These are phyloP conservation scores for Rhinolophus sinicus DNA, from an alignment of 2,113 vertebrate genomes.

Conservation along the genomic window DNA sequence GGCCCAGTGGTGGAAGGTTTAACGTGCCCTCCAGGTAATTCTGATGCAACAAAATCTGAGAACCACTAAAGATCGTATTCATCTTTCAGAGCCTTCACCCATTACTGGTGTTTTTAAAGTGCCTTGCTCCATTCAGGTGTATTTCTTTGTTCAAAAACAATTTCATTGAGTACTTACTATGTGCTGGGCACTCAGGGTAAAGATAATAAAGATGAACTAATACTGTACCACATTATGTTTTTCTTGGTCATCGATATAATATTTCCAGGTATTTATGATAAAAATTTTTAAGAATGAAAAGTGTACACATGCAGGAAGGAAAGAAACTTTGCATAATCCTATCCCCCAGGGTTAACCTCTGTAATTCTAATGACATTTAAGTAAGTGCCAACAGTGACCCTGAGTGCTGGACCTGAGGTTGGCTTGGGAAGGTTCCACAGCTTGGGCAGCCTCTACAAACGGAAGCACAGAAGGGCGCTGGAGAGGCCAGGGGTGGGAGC, in stretches of 20 bases:
- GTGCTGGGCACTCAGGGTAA: not conserved
- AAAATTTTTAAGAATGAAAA: not conserved
- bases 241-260: not conserved
- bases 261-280: not conserved
- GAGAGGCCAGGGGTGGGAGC: not conserved
- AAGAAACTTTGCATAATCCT: not conserved
- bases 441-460: not conserved
- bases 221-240: not conserved
- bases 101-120: not conserved
- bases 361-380: not conserved
- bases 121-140: not conserved
- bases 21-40: not conserved
- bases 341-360: not conserved
- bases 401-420: not conserved
- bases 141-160: not conserved
- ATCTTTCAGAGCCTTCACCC: not conserved
- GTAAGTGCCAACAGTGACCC: not conserved
- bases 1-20: not conserved
- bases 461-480: not conserved
- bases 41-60: not conserved
- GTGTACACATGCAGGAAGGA: not conserved
- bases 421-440: not conserved
- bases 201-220: not conserved
- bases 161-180: not conserved
- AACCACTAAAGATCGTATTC: not conserved